phyloP scores from a whole-genome alignment of 1,140 invertebrate species.

The Tetranychus cinnabarinus region DNA sequence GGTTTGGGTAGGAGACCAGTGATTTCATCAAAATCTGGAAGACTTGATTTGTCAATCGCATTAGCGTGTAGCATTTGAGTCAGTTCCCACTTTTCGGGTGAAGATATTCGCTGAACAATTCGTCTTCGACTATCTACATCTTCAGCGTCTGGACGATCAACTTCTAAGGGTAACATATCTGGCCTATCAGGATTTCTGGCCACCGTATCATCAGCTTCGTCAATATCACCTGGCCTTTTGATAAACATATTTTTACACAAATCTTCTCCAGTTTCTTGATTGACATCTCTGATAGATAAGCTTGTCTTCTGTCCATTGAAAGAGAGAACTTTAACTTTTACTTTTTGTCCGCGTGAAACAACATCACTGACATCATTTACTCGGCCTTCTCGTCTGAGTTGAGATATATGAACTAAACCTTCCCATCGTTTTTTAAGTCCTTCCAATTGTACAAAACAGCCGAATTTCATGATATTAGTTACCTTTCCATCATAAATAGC shows the following conservation, averaged over 20 bases:
- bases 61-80: conserved; percentile 60
- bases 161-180: conserved; percentile 15
- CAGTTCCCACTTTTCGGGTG: conserved; percentile 59
- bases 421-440: conserved; percentile 64
- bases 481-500: conserved; percentile 77
- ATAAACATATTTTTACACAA: conserved; percentile 37
- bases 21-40: conserved; percentile 76
- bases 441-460: conserved; percentile 89
- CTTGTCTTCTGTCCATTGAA: conserved; percentile 81
- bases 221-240: conserved; percentile 13
- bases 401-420: conserved; percentile 92
- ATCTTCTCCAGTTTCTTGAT: conserved; percentile 80
- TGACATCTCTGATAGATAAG: conserved; percentile 93
- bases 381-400: conserved; percentile 68
- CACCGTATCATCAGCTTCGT: conserved; percentile 34
- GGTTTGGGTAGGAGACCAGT: conserved; percentile 51
- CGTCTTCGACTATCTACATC: conserved; percentile 48
- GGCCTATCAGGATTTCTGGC: conserved; percentile 62
- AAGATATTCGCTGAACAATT: conserved; percentile 64
- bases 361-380: conserved; percentile 87
- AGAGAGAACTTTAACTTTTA: conserved; percentile 77
- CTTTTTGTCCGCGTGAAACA: conserved; percentile 64
- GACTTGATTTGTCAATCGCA: conserved; percentile 55
- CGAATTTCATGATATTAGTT: conserved; percentile 84
- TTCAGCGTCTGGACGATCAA: conserved; percentile 27